Conservation (phyloP, 2,888 invertebrate genomes). For the Steinernema carpocapsae region DNA sequence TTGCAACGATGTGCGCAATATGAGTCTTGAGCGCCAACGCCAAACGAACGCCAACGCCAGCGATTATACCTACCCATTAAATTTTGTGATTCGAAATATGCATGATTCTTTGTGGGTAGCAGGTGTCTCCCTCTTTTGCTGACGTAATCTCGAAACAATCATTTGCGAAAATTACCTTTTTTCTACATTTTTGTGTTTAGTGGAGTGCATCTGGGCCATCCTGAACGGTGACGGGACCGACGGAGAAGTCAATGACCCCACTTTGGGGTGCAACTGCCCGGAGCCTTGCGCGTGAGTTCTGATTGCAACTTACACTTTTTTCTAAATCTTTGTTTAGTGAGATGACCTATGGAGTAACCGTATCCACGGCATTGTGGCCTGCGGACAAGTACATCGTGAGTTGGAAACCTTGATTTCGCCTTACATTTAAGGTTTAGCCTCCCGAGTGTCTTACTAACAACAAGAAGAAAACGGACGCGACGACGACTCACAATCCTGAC, state of each 20-base stretch:
- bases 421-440: constrained; percentile 49
- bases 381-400: constrained; percentile 59
- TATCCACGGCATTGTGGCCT: constrained; percentile 67
- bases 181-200: constrained; percentile 38
- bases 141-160: no score
- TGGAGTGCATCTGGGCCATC: constrained; percentile 56
- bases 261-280: constrained; percentile 61
- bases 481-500: no score
- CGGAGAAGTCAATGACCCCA: constrained; percentile 51
- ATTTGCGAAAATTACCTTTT: no score
- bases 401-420: not conserved
- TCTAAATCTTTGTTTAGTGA: constrained; percentile 47
- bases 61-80: no score
- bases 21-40: no score
- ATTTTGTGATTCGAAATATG: no score
- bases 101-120: no score
- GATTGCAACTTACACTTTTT: not conserved
- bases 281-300: constrained; percentile 61
- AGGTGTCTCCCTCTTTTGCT: no score
- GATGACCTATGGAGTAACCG: constrained; percentile 61
- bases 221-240: constrained; percentile 46
- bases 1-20: no score
- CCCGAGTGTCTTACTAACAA: constrained; percentile 52
- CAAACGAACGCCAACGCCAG: no score
- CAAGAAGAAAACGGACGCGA: not conserved